Percentiles rank a stretch among this genome's conserved stretches.
phyloP scores from a whole-genome alignment of 2,888 invertebrate species.

The Augochlorella aurata region DNA sequence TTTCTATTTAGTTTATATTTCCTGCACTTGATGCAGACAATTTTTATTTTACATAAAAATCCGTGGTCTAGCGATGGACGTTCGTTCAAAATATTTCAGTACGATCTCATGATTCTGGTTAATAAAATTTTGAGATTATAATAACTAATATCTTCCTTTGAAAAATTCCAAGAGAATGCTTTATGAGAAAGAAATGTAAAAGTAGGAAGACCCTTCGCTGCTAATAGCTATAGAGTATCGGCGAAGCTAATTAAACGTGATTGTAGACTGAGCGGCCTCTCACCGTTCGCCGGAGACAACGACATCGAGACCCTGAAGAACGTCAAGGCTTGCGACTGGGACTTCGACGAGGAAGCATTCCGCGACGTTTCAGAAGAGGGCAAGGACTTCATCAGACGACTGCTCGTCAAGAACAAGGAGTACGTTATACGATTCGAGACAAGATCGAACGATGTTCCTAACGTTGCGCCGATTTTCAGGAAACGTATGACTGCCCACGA shows the following conservation, averaged over 20 bases:
- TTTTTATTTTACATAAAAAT: no score
- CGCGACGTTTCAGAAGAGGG: slow-evolving; percentile 96
- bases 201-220: no score
- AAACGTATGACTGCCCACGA: slow-evolving; percentile 99
- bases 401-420: slow-evolving; percentile 96
- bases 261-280: slow-evolving; percentile 94
- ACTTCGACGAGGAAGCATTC: slow-evolving; percentile 98
- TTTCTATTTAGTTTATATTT: no score
- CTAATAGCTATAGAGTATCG: no score
- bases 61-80: no score
- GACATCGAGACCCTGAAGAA: slow-evolving; percentile 99
- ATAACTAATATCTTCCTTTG: no score
- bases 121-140: no score
- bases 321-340: slow-evolving; percentile 99
- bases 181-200: no score
- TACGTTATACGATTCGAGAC: slow-evolving; percentile 82
- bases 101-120: no score
- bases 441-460: background rate
- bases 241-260: slow-evolving; percentile 6
- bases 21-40: no score
- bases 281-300: slow-evolving; percentile 99
- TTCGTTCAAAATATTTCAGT: no score
- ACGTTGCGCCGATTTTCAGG: slow-evolving; percentile 81
- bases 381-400: slow-evolving; percentile 97
- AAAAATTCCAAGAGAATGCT: no score